Evolutionary conservation across 2,113 vertebrate species (phyloP).

Genomic region (Enhydra lutris): DNA sequence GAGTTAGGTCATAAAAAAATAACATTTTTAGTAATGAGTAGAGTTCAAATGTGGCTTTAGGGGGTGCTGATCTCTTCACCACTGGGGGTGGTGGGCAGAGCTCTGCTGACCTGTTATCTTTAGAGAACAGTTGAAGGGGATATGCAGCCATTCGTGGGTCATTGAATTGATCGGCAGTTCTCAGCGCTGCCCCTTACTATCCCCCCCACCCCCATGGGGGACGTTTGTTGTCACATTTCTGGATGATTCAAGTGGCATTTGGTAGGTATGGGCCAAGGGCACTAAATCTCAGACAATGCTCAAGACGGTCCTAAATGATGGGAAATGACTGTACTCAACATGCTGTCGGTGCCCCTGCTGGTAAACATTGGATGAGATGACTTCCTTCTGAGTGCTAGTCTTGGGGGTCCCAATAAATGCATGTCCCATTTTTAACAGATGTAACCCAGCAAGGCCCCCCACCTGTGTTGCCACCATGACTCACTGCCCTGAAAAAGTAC

Average conservation of each 20-base stretch:
- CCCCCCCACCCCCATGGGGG: accelerated
- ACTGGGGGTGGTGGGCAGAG: not conserved
- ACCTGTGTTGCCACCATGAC: not conserved
- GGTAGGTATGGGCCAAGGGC: not conserved
- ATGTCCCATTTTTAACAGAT: not conserved
- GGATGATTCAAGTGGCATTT: not conserved
- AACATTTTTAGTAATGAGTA: not conserved
- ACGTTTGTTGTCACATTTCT: not conserved
- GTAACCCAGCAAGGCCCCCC: too few relatives aligned
- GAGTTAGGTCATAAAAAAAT: not conserved
- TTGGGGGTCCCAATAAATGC: not conserved
- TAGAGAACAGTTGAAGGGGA: not conserved
- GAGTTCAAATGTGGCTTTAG: not conserved
- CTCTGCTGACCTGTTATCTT: not conserved
- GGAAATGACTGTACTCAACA: not conserved
- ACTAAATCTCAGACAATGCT: not conserved
- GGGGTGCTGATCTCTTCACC: not conserved
- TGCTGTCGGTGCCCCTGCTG: not conserved
- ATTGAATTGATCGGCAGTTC: not conserved
- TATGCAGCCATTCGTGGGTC: too few relatives aligned
- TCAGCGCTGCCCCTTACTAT: too few relatives aligned
- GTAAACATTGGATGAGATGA: not conserved
- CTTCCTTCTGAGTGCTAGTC: not conserved
- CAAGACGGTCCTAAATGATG: not conserved
- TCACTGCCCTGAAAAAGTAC: not conserved